These are phyloP conservation scores for Conopomorpha cramerella DNA, from an alignment of 1,140 invertebrate species.

Conservation along the genomic window DNA sequence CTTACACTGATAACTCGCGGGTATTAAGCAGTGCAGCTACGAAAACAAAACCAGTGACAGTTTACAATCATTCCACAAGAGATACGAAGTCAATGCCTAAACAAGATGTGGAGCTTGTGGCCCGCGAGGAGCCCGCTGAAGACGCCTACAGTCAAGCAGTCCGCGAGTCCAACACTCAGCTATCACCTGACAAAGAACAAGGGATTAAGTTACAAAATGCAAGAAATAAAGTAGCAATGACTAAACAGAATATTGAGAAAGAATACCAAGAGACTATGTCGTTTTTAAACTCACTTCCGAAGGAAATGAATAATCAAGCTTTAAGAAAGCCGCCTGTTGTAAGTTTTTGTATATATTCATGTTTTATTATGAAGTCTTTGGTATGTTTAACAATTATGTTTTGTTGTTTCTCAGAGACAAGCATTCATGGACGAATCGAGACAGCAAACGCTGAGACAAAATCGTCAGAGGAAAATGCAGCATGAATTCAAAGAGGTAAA, in stretches of 20 bases:
- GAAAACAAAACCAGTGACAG: no score
- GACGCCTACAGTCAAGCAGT: constrained; percentile 43
- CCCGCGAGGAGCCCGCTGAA: constrained; percentile 14
- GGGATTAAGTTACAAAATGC: constrained; percentile 20
- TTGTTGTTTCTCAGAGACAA: constrained; percentile 26
- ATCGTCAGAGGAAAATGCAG: constrained; percentile 28
- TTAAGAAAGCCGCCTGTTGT: constrained; percentile 21
- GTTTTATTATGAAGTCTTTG: constrained; percentile 5
- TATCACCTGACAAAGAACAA: constrained; percentile 12
- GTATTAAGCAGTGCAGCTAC: no score
- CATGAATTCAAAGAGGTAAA: constrained; percentile 36
- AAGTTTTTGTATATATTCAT: constrained; percentile 10
- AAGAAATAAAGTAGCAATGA: constrained; percentile 35
- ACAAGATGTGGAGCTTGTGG: constrained; percentile 22
- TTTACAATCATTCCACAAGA: constrained; percentile 42
- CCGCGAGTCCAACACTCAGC: constrained; percentile 17
- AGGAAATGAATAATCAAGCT: no score
- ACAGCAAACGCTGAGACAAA: constrained; percentile 22
- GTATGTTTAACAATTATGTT: constrained; percentile 5
- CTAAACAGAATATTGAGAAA: constrained; percentile 43
- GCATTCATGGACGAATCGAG: constrained; percentile 30
- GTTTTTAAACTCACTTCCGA: constrained; percentile 46
- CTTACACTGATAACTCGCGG: no score
- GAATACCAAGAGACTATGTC: constrained; percentile 45
- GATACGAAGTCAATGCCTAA: constrained; percentile 22